A percentile compares a stretch with the other conserved stretches of the same genome.
phyloP scores from a whole-genome alignment of 2,113 vertebrate species.

The Lamprologus callipterus region DNA sequence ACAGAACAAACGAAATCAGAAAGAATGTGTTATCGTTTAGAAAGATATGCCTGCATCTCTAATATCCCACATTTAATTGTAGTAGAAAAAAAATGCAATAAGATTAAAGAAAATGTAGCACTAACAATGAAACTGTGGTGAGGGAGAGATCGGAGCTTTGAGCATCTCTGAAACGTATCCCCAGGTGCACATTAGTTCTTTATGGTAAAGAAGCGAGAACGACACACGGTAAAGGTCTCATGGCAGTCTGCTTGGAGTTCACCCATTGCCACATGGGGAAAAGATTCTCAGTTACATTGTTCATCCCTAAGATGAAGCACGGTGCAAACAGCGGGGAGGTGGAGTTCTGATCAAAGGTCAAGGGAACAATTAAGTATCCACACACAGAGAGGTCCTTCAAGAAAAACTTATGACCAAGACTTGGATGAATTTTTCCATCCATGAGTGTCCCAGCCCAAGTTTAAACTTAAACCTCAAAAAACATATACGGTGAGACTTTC shows the following conservation, averaged over 20 bases:
- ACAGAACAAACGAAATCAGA: neutral
- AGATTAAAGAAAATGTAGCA: neutral
- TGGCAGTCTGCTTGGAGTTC: neutral
- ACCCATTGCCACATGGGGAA: neutral
- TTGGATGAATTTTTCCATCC: neutral
- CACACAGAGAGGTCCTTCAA: neutral
- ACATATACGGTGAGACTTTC: neutral
- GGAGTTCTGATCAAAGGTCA: neutral
- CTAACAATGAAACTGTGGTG: neutral
- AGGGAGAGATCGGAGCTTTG: rapidly evolving
- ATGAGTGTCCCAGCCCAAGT: neutral
- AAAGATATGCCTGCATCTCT: neutral
- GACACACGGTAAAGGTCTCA: neutral
- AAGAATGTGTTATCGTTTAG: rapidly evolving
- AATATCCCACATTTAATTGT: neutral
- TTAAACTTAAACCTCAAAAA: neutral
- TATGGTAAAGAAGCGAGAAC: neutral
- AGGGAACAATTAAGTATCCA: neutral
- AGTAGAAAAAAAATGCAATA: neutral
- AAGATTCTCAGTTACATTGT: neutral
- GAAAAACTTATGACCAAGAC: neutral
- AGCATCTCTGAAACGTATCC: neutral
- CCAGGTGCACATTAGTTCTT: neutral
- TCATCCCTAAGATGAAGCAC: neutral
- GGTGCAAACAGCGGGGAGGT: neutral